A percentile compares a stretch with the other conserved stretches of the same genome.
phyloP scores from a whole-genome alignment of 2,888 invertebrate genomes.

The Phengaris arion region DNA sequence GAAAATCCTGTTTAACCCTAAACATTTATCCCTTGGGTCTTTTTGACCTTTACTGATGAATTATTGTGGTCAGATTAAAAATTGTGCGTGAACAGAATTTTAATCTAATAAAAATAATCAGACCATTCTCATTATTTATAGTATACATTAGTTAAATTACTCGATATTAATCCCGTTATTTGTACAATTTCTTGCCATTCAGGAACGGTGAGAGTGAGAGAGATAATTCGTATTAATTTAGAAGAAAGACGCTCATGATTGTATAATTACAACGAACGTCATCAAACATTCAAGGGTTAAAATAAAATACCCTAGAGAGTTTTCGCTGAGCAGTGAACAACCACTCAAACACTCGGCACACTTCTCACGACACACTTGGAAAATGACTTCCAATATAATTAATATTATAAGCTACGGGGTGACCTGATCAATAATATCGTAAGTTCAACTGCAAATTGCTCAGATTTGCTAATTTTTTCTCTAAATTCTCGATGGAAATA shows the following conservation, averaged over 20 bases:
- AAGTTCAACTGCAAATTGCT: neutral
- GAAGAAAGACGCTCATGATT: neutral
- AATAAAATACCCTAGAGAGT: constrained; percentile 14
- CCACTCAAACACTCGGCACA: constrained; percentile 26
- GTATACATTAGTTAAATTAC: too few species aligned
- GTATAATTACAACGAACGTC: neutral
- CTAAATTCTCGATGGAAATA: neutral
- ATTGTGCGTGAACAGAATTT: neutral
- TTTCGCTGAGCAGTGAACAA: neutral
- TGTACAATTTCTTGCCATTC: neutral
- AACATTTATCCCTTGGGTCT: constrained; percentile 13
- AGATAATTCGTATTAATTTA: neutral
- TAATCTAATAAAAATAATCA: neutral
- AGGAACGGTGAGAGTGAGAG: too few species aligned
- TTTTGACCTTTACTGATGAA: constrained; percentile 4
- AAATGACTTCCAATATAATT: constrained; percentile 14
- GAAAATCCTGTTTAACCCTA: neutral
- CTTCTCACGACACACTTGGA: constrained; percentile 23
- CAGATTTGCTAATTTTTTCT: neutral
- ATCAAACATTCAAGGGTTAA: neutral
- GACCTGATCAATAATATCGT: constrained; percentile 23
- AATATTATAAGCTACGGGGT: constrained; percentile 14
- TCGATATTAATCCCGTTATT: neutral
- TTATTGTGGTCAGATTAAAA: neutral
- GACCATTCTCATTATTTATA: too few species aligned